These are phyloP conservation scores for Camponotus fellah DNA, from an alignment of 2,888 invertebrate species.

Conservation along the genomic window DNA sequence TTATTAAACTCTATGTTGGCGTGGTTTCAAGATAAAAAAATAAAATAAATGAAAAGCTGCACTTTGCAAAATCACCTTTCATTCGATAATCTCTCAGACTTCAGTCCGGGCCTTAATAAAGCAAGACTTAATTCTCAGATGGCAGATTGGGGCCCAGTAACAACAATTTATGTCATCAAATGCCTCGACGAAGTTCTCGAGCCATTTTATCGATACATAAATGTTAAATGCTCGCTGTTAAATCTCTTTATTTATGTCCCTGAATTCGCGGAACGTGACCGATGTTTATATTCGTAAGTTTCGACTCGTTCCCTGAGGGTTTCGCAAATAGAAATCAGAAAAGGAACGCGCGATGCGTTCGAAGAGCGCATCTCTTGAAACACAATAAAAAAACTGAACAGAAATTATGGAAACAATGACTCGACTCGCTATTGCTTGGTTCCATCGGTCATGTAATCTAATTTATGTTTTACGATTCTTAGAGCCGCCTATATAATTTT, in stretches of 20 bases:
- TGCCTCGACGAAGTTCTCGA: slow-evolving; percentile 62
- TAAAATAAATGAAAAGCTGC: not conserved
- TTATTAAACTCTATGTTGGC: not conserved
- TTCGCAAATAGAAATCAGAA: not conserved
- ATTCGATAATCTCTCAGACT: slow-evolving; percentile 1
- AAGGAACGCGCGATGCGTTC: not conserved
- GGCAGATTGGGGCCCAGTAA: slow-evolving; percentile 56
- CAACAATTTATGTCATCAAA: slow-evolving; percentile 74
- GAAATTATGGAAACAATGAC: slow-evolving; percentile 49
- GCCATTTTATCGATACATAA: slow-evolving; percentile 76
- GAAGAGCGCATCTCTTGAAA: not conserved
- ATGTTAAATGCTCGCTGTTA: slow-evolving; percentile 74
- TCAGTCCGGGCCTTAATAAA: slow-evolving; percentile 77
- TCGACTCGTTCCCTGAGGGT: not conserved
- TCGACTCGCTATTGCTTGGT: slow-evolving; percentile 49
- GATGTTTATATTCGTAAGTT: slow-evolving; percentile 61
- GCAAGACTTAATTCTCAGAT: slow-evolving; percentile 81
- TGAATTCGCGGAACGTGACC: slow-evolving; percentile 56
- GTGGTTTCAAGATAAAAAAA: not conserved
- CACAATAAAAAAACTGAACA: not conserved
- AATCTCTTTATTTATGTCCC: slow-evolving; percentile 48
- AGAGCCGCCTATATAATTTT: not conserved
- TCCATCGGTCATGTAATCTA: slow-evolving; percentile 60
- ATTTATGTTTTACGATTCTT: slow-evolving; percentile 59
- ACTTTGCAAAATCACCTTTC: not conserved